Evolutionary conservation across 2,888 invertebrate genomes (phyloP), one percentile per base, ranked within the genome.

Genomic region (Cheilosia vulpina): DNA sequence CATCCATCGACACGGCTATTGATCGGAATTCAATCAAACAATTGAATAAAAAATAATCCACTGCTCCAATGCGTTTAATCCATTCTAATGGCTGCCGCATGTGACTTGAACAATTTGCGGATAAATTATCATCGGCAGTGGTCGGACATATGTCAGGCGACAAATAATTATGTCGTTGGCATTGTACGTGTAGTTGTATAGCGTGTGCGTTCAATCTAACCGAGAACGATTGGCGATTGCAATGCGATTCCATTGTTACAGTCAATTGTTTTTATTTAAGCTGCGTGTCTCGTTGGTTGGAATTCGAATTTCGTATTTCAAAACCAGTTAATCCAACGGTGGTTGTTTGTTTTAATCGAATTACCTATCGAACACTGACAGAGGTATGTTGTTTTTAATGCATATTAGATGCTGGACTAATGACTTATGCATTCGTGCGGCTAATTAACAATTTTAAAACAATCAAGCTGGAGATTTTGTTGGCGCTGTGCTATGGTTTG

Each of bases 321-420:
- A 55, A 75, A 75, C 57, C 75, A 66, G 75, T 75, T 75, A 65
- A 34, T 13, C n/a, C 15, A 66, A 66, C 65, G 65, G 75, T 55
- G 45, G 53, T 55, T 62, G 63, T n/a, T 71, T 52, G 31, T 52
- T 43, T 13, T 31, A 34, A 3, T 53, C n/a, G 31, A 72, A 72
- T 53, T 62, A 52, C 31, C 43, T 53, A 53, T 41, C 52, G 62
- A 43, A 34, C 34, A 34, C n/a, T 47, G 52, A 19, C 17, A n/a
- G 45, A 2, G n/a, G n/a, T 57, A 50, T 47, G 65, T 21, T 65
- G 65, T 38, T 66, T 50, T 50, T 66, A 27, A 66, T 66, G 75
- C 75, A 66, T 75, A 41, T 66, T 58, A 58, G 65, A 41, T 50
- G 41, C 9, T 47, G 19, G 52, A 3, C 41, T 21, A 41, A 62